Conservation (phyloP, 1,140 invertebrate species). For the Steinernema feltiae region DNA sequence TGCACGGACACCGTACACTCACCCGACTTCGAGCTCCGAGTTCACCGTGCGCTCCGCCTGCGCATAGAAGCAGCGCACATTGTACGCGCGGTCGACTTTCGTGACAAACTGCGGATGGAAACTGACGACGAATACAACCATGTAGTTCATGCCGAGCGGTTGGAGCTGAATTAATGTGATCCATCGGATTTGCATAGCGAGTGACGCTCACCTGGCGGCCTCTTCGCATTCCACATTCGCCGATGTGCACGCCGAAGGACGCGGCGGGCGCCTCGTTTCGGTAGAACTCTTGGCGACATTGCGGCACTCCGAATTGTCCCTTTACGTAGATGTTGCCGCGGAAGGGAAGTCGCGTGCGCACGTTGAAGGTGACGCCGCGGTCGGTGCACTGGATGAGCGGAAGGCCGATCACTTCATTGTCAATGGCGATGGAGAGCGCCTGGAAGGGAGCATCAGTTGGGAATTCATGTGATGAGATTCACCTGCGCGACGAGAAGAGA, state of each 20-base stretch:
- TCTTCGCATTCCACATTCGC: slow-evolving; percentile 32
- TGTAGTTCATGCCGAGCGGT: slow-evolving; percentile 41
- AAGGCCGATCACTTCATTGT: slow-evolving; percentile 13
- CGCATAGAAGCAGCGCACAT: slow-evolving; percentile 45
- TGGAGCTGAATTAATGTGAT: slow-evolving; percentile 38
- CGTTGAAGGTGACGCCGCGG: slow-evolving; percentile 10
- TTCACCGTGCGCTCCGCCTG: slow-evolving; percentile 36
- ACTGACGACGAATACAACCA: slow-evolving; percentile 38
- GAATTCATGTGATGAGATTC: neutral
- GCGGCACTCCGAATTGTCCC: slow-evolving; percentile 14
- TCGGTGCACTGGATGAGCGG: slow-evolving; percentile 14
- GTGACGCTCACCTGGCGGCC: slow-evolving; percentile 19
- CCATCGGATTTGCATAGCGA: neutral
- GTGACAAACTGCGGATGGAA: slow-evolving; percentile 50
- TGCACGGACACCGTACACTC: slow-evolving; percentile 6
- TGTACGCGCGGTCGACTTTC: slow-evolving; percentile 44
- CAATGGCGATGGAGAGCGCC: neutral
- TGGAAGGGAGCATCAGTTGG: neutral
- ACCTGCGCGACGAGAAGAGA: neutral
- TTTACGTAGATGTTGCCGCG: slow-evolving; percentile 32
- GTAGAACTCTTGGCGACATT: slow-evolving; percentile 20
- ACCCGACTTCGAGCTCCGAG: slow-evolving; percentile 43
- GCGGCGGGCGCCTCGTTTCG: slow-evolving; percentile 18
- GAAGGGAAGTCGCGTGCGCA: slow-evolving; percentile 19
- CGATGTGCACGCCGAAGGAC: slow-evolving; percentile 19